These are phyloP conservation scores for Lissonota sp. DNA, from an alignment of 2,888 invertebrate genomes.

Conservation along the genomic window DNA sequence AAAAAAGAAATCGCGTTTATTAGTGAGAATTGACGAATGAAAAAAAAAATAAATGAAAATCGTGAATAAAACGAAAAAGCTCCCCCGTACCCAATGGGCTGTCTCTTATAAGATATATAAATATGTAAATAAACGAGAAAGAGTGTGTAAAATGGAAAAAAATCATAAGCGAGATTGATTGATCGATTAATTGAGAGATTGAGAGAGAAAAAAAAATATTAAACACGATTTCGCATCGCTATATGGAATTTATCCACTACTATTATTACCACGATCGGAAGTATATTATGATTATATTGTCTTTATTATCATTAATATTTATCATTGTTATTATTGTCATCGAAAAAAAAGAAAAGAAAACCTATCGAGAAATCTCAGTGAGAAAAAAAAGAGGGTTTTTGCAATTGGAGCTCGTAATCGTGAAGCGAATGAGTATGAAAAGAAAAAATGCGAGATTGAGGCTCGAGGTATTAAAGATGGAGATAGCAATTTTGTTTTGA, in stretches of 20 bases:
- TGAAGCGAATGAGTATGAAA: conserved; percentile 26
- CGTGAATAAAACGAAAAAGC: conserved; percentile 35
- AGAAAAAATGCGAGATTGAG: conserved; percentile 18
- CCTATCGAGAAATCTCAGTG: conserved; percentile 17
- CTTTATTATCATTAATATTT: conserved; percentile 56
- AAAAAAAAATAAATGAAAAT: conserved; percentile 46
- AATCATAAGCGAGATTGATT: conserved; percentile 34
- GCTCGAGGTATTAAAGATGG: conserved; percentile 18
- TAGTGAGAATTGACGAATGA: conserved; percentile 16
- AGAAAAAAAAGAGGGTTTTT: conserved; percentile 23
- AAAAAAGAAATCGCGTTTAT: conserved; percentile 29
- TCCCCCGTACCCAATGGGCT: conserved; percentile 30
- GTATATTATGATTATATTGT: conserved; percentile 56
- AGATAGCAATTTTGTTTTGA: conserved; percentile 72
- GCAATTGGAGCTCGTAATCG: neutral
- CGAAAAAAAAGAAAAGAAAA: conserved; percentile 36
- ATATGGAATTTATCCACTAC: conserved; percentile 56
- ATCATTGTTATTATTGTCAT: conserved; percentile 56
- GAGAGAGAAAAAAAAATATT: conserved; percentile 30
- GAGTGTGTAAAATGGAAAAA: conserved; percentile 25
- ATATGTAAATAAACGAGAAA: conserved; percentile 62
- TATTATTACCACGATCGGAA: conserved; percentile 56
- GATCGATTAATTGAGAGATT: conserved; percentile 42
- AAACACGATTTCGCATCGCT: conserved; percentile 57
- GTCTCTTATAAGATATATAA: conserved; percentile 58